A percentile compares a stretch with the other conserved stretches of the same genome.
These are phyloP conservation scores for Tragulus kanchil DNA, from an alignment of 2,113 vertebrate species.

Conservation along the genomic window DNA sequence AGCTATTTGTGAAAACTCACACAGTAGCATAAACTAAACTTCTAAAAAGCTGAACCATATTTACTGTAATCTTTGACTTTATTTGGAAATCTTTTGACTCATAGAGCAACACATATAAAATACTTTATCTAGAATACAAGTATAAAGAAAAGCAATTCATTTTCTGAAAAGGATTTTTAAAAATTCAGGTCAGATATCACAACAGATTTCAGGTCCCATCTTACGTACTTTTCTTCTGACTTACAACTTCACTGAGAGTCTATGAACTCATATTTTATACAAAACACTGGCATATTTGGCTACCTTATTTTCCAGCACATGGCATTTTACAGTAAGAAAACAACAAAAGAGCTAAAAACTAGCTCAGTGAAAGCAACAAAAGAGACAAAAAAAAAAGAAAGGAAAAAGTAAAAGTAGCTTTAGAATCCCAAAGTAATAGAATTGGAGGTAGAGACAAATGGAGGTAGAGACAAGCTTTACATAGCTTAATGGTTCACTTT, in stretches of 20 bases:
- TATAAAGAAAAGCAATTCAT: conserved; percentile 15
- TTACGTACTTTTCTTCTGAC: conserved; percentile 9
- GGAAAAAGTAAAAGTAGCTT: conserved; percentile 1
- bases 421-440: background rate
- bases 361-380: conserved; percentile 42
- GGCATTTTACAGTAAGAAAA: conserved; percentile 44
- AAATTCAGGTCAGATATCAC: conserved; percentile 37
- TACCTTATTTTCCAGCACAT: conserved; percentile 12
- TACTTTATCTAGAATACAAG: conserved; percentile 56
- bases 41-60: conserved; percentile 56
- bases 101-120: conserved; percentile 17
- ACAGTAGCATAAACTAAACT: conserved; percentile 77
- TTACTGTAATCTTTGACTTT: conserved; percentile 55
- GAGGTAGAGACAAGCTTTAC: too few species aligned
- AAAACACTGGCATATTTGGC: conserved; percentile 1
- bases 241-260: conserved; percentile 16
- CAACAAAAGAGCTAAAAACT: conserved; percentile 28
- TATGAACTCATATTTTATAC: conserved; percentile 66
- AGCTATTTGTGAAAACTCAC: conserved; percentile 28
- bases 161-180: conserved; percentile 10
- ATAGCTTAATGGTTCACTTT: background rate
- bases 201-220: conserved; percentile 15
- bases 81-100: conserved; percentile 50
- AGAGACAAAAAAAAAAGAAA: background rate
- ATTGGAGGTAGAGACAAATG: background rate